Base-by-base conservation (phyloP, 2,797 vertebrate genomes). In the Hapalemur alaotrensis region DNA sequence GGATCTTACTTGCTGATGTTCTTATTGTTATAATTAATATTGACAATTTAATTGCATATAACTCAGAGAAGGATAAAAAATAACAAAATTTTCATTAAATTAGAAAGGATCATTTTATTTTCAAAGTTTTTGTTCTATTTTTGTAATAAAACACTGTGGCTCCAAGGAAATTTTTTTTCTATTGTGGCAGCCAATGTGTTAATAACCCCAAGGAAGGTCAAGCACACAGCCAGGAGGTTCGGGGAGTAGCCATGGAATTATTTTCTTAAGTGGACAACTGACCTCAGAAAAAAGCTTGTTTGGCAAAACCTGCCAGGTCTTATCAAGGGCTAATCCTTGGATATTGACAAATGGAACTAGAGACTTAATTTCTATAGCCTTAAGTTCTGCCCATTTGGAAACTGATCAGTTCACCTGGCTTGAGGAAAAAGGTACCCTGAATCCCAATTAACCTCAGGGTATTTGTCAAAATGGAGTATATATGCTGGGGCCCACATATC, bases 261-360 rank as follows among this genome's bases (percentile, higher is more conserved):
- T 83, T 95, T 94, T 88, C 78, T 84, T 88, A 73, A 94, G n/a
- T 52, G 30, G 30, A 61, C 91, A 61, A 91, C 13, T 28, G 2
- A 65, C 50, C 32, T 91, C 22, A 69, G 43, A 78, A 87, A 46
- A 69, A 85, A 89, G 5, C 63, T 50, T 85, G 8, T 84, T 61
- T 89, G n/a, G 32, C 67, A 91, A 89, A 95, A 5, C 4, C 76
- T 81, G 10, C 30, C 35, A 72, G 11, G 7, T 94, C 38, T 78
- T 86, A 35, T 78, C 54, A 52, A 86, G 67, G 43, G 59, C 48
- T 81, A 18, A 75, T 50, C n/a, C 38, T 96, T 76, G 41, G 54
- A 63, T 65, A 75, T 28, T 61, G 48, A 86, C 11, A 83, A 91
- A 38, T 79, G 46, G 9, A 78, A 43, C 38, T 73, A 70, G 30